A percentile compares a stretch with the other conserved stretches of the same genome.
Conservation (phyloP, 2,888 invertebrate species). For the Coremacera marginata region DNA sequence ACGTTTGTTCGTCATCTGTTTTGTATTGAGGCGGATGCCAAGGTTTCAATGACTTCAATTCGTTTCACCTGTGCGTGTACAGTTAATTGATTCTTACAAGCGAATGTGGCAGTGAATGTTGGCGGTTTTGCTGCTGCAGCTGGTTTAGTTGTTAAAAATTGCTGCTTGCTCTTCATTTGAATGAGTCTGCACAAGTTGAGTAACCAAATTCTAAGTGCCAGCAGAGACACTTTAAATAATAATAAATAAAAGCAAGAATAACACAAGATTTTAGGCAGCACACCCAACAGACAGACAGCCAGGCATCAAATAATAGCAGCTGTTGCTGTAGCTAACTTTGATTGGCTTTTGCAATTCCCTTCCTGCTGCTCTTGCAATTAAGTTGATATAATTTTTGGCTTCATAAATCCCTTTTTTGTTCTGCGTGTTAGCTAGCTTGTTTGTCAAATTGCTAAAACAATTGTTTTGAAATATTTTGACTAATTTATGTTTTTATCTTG, state of each 20-base stretch:
- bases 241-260: background rate
- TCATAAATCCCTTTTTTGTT: conserved; percentile 4
- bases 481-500: conserved; percentile 20
- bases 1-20: conserved; percentile 61
- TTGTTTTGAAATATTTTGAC: background rate
- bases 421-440: background rate
- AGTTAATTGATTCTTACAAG: conserved; percentile 8
- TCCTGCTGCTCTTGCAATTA: background rate
- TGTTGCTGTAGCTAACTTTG: conserved; percentile 30
- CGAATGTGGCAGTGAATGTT: conserved; percentile 28
- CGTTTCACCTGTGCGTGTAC: conserved; percentile 36
- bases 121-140: conserved; percentile 21
- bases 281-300: background rate
- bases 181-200: conserved; percentile 39
- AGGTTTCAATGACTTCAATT: conserved; percentile 35
- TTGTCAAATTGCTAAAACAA: background rate
- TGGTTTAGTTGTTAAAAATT: conserved; percentile 12
- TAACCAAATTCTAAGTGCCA: conserved; percentile 48
- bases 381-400: conserved; percentile 14
- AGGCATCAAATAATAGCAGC: conserved; percentile 21
- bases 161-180: conserved; percentile 31
- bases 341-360: conserved; percentile 1
- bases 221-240: conserved; percentile 16
- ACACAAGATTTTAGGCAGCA: conserved; percentile 2
- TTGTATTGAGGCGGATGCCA: conserved; percentile 27